Base-by-base conservation (phyloP, 2,888 invertebrate species). In the Pristionchus japonicus region DNA sequence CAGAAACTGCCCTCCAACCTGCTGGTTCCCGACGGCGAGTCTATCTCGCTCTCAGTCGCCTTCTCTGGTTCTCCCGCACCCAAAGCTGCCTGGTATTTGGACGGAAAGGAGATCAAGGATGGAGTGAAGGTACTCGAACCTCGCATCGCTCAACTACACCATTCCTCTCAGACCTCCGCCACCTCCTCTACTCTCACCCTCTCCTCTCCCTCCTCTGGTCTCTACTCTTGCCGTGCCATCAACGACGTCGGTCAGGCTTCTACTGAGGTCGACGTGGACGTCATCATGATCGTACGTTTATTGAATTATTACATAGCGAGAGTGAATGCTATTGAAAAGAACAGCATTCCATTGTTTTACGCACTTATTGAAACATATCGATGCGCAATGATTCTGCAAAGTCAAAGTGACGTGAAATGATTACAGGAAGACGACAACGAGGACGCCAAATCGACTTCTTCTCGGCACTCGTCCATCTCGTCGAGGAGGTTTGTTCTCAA, bases 221-320 rank as follows among this genome's bases (percentile, higher is more conserved):
- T 94, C 52, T 95, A 95, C 91, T 94, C 95, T 0, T 95, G 95
- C 90, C 90, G 93, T 64, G 94, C 95, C 17, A 93, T 94, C 88
- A 95, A 95, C 91, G 92, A 93, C 27, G 95, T 94, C 11, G 95
- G 95, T 9, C 92, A 93, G 11, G 92, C 94, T 9, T 93, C 61
- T 11, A 86, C 37, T n/a, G 64, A 87, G 37, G 64, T 47, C 70
- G 40, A 34, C 47, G 82, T 89, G 20, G 57, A 82, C 31, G 87
- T 89, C 49, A 52, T 64, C 86, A 82, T 57, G 64, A 80, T 27
- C 9, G 67, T 40, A 37, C 3, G 83, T 52, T 57, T n/a, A 23
- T 1, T n/a, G 3, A n/a, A 57, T 52, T 4, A 6, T 52, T 52
- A 1, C 49, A 47, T 9, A 47, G 49, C 11, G 11, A 11, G 49